Conservation (phyloP, 2,888 invertebrate species). For the Rapana venosa region DNA sequence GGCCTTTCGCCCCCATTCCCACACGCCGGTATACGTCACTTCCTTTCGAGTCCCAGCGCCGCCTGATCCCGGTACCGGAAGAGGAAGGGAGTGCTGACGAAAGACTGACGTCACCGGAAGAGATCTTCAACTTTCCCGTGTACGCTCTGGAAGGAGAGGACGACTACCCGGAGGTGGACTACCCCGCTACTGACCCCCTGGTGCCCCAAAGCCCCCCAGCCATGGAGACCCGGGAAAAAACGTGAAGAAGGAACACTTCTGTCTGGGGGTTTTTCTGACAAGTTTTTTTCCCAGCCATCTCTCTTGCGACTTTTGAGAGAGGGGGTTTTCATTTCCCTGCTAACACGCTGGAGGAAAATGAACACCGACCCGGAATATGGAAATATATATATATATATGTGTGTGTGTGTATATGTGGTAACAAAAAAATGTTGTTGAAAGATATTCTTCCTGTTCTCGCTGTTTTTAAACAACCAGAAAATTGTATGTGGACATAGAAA, state of each 20-base stretch:
- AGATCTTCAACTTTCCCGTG: slow-evolving; percentile 46
- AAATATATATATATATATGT: too few species aligned
- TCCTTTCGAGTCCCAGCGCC: slow-evolving; percentile 50
- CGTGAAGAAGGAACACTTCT: background rate
- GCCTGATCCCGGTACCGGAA: slow-evolving; percentile 53
- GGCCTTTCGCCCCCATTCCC: slow-evolving; percentile 51
- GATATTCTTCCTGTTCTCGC: too few species aligned
- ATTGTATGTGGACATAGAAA: too few species aligned
- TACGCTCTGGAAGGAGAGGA: slow-evolving; percentile 38
- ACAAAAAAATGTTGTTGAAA: too few species aligned
- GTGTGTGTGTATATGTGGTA: too few species aligned
- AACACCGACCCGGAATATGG: background rate
- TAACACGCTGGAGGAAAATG: background rate
- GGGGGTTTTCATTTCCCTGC: background rate
- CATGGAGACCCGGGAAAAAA: background rate
- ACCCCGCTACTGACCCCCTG: background rate
- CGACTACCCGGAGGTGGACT: background rate
- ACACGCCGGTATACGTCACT: slow-evolving; percentile 47
- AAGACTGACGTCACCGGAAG: slow-evolving; percentile 50
- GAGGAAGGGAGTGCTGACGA: slow-evolving; percentile 53
- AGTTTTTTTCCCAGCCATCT: background rate
- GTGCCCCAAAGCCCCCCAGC: background rate
- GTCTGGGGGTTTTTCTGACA: too few species aligned
- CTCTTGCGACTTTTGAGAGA: background rate
- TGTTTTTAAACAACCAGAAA: too few species aligned